Base-by-base conservation (phyloP, 2,888 invertebrate genomes). In the Hanleya hanleyi region DNA sequence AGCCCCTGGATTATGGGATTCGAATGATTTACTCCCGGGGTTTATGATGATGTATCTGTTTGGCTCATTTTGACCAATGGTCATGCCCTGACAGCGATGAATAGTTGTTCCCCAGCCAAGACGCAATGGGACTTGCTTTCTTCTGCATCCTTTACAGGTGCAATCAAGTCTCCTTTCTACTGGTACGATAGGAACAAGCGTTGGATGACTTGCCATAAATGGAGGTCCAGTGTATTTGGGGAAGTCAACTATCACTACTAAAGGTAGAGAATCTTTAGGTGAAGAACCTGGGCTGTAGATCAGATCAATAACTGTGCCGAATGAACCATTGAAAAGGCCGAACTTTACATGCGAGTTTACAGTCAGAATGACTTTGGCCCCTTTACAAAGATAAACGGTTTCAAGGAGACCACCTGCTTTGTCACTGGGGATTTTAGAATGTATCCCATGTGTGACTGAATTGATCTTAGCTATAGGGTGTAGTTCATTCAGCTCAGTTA, bases 71-170 rank as follows among this genome's bases (percentile, higher is more conserved):
- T 70, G 5, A 4, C 79, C 82, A 33, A 81, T 79, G 1, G 82
- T 81, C 80, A 82, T 80, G 0, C 82, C 79, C 66, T 81, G 80
- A 62, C 81, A 81, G 6, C 64, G 35, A 36, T 82, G 80, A 12
- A 79, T 79, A 15, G 81, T 80, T 3, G 76, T 75, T 26, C 70
- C 81, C 81, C 80, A 78, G 5, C 77, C 78, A 26, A 81, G 69
- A 5, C 74, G 36, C 5, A 81, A 41, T 6, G 81, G 81, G 15
- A 80, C 62, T 62, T 79, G 79, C 38, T 51, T 70, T 35, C 77
- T 47, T 57, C 68, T 75, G 29, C 79, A 79, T n/a, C 9, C 18
- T 33, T 71, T 38, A 51, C 79, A 79, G 18, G 9, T 32, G 38
- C 79, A 81, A 7, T 81, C 80, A 12, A 78, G 15, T 67, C 67